phyloP scores from a whole-genome alignment of 2,888 invertebrate genomes.

The Eristalinus sepulchralis region DNA sequence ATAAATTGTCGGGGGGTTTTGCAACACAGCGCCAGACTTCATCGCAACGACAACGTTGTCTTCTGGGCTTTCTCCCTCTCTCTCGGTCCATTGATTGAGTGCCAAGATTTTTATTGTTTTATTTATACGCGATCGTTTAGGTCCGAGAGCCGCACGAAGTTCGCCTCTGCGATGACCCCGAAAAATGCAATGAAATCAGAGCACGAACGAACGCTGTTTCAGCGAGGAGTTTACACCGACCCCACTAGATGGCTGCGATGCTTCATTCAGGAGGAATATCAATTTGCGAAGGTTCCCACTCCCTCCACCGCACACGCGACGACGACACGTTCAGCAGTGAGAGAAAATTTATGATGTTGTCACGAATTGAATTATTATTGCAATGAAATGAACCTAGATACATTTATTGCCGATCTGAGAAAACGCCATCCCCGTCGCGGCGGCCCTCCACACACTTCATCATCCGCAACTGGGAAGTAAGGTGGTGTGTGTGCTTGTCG shows the following conservation, averaged over 20 bases:
- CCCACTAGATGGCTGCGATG: not conserved
- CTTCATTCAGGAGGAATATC: not conserved
- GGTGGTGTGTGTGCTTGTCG: not conserved
- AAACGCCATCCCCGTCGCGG: not conserved
- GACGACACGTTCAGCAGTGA: not conserved
- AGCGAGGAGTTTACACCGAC: not conserved
- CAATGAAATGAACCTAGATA: conserved; percentile 38
- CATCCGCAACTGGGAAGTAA: too few relatives aligned
- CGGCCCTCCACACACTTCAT: too few relatives aligned
- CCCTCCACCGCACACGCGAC: not conserved
- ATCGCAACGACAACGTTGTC: not conserved
- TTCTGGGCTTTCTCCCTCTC: not conserved
- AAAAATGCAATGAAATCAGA: conserved; percentile 6
- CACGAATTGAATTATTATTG: conserved; percentile 39
- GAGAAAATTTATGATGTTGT: not conserved
- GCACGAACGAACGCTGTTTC: conserved; percentile 13
- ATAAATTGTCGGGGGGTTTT: conserved; percentile 24
- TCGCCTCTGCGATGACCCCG: conserved; percentile 17
- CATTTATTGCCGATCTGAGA: conserved; percentile 13
- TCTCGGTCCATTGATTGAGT: conserved; percentile 28
- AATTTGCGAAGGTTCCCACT: not conserved
- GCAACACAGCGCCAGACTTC: conserved; percentile 3
- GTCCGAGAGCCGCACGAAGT: too few relatives aligned
- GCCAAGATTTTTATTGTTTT: conserved; percentile 60
- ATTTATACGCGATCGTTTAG: conserved; percentile 36